These are phyloP conservation scores for Syngnathus rostellatus DNA, from an alignment of 2,797 vertebrate species.

Conservation along the genomic window DNA sequence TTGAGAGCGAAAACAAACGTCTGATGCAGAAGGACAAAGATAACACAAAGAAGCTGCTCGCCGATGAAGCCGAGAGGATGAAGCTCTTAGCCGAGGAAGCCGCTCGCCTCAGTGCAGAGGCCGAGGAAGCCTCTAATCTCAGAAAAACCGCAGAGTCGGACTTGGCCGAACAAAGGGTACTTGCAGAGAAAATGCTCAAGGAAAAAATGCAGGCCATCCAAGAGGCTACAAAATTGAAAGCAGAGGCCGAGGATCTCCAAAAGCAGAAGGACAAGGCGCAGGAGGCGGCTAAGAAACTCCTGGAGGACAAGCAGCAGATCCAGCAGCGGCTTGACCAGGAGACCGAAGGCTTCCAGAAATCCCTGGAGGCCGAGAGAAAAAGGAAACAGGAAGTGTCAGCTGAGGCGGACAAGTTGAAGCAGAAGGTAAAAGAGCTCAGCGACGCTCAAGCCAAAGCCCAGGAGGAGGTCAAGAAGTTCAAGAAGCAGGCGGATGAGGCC, in stretches of 20 bases:
- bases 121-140: conserved; percentile 82
- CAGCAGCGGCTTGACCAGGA: conserved; percentile 80
- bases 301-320: conserved; percentile 89
- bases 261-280: conserved; percentile 87
- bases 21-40: conserved; percentile 87
- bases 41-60: conserved; percentile 78
- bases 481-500: conserved; percentile 84
- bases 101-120: conserved; percentile 78
- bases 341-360: conserved; percentile 85
- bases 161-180: conserved; percentile 78
- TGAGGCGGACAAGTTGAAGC: conserved; percentile 82
- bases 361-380: conserved; percentile 79
- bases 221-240: conserved; percentile 82
- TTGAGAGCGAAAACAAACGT: conserved; percentile 82
- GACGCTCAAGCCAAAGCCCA: conserved; percentile 81
- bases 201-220: conserved; percentile 96
- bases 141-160: conserved; percentile 80
- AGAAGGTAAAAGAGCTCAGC: conserved; percentile 81
- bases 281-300: conserved; percentile 80
- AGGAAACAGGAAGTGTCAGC: conserved; percentile 78
- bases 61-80: conserved; percentile 91
- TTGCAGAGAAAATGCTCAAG: conserved; percentile 89
- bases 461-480: conserved; percentile 84
- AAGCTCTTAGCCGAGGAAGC: conserved; percentile 87
- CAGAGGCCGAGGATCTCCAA: conserved; percentile 84